Base-by-base conservation (phyloP, 2,113 vertebrate species). In the Psittacara wagleri region DNA sequence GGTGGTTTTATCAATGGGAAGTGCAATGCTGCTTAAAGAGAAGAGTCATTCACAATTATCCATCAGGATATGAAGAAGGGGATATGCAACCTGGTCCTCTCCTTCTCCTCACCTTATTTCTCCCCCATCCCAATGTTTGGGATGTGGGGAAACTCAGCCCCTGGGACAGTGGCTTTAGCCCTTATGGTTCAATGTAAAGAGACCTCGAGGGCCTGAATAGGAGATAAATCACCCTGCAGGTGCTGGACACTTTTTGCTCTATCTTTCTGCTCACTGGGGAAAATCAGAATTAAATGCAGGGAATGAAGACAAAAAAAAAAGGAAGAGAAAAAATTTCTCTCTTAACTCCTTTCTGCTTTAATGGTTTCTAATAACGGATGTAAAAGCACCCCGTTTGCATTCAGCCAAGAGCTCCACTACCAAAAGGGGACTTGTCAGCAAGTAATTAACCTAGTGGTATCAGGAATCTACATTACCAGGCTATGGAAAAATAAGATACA, bases 301-400 rank as follows among this genome's bases (percentile, higher is more conserved):
- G 31, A 94, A 83, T 55, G 23, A 17, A 35, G 33, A 59, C 13
- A 59, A 35, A 59, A 59, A 25, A 17, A 24, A 22, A 4, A 10
- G 11, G 16, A 17, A 49, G 48, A 10, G 1, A 63, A 33, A 46
- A 35, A 0, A 74, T n/a, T 59, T 72, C 0, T 3, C 20, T 75
- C 10, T 54, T 7, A 91, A 92, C 85, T 89, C 54, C 49, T 75
- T 87, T 61, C 39, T 20, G 33, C 44, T 83, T 85, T 79, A 73
- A 73, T 43, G 78, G 62, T 78, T 91, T 73, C 41, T 81, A 77
- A 80, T 80, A 70, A 61, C 11, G 44, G 44, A 61, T 68, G n/a
- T 74, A 37, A 86, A 83, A 75, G 19, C 25, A 59, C 17, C 72
- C 63, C 27, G 16, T 52, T 11, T 23, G 49, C 67, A 23, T 48